A percentile compares a stretch with the other conserved stretches of the same genome.
phyloP scores from a whole-genome alignment of 2,797 vertebrate genomes.

The Antennarius maculatus region DNA sequence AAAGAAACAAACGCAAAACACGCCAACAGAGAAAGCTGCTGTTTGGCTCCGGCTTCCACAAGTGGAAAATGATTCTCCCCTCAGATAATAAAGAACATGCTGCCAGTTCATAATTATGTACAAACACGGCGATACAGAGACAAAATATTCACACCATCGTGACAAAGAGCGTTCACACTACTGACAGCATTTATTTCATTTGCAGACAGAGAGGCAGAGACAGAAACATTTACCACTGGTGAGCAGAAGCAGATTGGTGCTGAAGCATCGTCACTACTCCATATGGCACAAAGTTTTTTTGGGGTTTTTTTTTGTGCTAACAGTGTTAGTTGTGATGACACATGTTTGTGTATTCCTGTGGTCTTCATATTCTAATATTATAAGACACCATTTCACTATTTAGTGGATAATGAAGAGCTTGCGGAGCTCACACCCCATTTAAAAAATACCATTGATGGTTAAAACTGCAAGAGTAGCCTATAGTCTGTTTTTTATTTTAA shows the following conservation, averaged over 20 bases:
- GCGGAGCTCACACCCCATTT: no score
- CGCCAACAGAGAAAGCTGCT: constrained; percentile 6
- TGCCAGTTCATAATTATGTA: constrained; percentile 49
- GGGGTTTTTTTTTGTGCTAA: neutral
- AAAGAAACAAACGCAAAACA: constrained; percentile 11
- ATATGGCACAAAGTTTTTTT: neutral
- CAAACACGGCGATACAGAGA: constrained; percentile 37
- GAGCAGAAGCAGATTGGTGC: constrained; percentile 50
- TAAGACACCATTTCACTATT: no score
- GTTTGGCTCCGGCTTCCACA: constrained; percentile 37
- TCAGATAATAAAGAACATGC: constrained; percentile 40
- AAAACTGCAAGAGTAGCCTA: no score
- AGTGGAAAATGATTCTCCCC: constrained; percentile 49
- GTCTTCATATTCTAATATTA: no score
- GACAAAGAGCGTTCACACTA: constrained; percentile 31
- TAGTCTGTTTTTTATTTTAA: neutral
- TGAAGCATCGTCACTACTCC: constrained; percentile 29
- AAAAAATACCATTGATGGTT: no score
- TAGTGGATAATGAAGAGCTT: no score
- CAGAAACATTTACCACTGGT: neutral
- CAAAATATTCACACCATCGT: constrained; percentile 41
- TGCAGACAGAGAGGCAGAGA: constrained; percentile 19
- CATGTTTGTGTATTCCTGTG: neutral
- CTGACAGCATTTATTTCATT: constrained; percentile 30
- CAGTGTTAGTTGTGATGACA: neutral